phyloP scores from a whole-genome alignment of 2,888 invertebrate species.

The Cremastinae sp. region DNA sequence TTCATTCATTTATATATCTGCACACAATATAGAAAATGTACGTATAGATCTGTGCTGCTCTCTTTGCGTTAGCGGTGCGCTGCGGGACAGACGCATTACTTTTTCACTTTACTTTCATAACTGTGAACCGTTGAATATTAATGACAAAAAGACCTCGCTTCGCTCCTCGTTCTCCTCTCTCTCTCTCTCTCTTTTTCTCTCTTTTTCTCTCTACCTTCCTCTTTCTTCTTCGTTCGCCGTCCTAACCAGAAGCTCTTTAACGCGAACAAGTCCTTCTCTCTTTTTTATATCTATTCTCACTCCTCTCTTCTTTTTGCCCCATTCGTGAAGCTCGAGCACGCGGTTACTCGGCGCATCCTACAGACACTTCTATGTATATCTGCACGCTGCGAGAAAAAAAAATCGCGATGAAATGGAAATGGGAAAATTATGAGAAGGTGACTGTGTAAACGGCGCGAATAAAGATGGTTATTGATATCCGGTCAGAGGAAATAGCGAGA shows the following conservation, averaged over 20 bases:
- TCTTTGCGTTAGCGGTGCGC: constrained; percentile 16
- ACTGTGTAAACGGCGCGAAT: constrained; percentile 75
- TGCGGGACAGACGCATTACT: constrained; percentile 71
- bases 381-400: constrained; percentile 53
- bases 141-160: constrained; percentile 71
- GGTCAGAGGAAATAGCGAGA: constrained; percentile 38
- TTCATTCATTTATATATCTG: not conserved
- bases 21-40: constrained; percentile 1
- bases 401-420: constrained; percentile 74
- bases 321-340: constrained; percentile 12
- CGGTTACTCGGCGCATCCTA: constrained; percentile 12
- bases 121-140: constrained; percentile 80
- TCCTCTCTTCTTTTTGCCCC: not conserved
- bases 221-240: constrained; percentile 22
- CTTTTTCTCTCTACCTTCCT: constrained; percentile 12
- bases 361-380: constrained; percentile 34
- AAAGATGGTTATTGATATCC: constrained; percentile 74
- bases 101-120: constrained; percentile 80
- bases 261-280: constrained; percentile 33
- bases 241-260: constrained; percentile 69
- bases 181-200: constrained; percentile 32
- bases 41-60: constrained; percentile 19
- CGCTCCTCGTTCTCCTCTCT: constrained; percentile 31
- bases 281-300: not conserved
- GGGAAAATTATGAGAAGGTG: constrained; percentile 77